Base-by-base conservation (phyloP, 1,140 invertebrate genomes). In the Lordiphosa mommai region DNA sequence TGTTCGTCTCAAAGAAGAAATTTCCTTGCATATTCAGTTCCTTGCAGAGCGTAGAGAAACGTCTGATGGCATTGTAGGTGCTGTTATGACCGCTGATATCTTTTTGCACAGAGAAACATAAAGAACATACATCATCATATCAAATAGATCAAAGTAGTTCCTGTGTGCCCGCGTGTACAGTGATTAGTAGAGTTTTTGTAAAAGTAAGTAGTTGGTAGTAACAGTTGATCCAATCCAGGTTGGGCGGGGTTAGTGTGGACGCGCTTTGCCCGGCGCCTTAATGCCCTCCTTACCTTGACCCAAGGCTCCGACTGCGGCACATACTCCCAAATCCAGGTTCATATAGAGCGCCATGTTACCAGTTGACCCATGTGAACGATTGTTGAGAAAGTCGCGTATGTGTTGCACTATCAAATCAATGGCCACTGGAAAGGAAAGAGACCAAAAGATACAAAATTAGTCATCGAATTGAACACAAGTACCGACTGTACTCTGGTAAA, bases 361-460 rank as follows among this genome's bases (percentile, higher is more conserved):
- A 9, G 86, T 77, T 2, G 86, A 88, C 5, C 82, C 82, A 30
- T 67, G 70, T 5, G 86, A 79, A 12, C 92, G 90, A 69, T 92
- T 92, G 70, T 90, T 92, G 59, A 94, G 87, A 69, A 94, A 92
- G 90, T 98, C 96, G 85, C 94, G 92, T 77, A 98, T 97, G 89
- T 97, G 96, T 89, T 98, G 96, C 3, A 98, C 96, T 77, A 98
- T 97, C 74, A 98, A 90, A 80, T 97, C 96, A 86, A 98, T 97
- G 38, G 97, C 97, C 87, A 98, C 97, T 96, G 92, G 38, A 92
- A 92, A 63, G 52, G 44, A 80, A 9, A 57, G 48, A 56, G 48
- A 5, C 23, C 4, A 37, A 48, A 4, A 13, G 13, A 30, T 30
- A 14, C 23, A 10, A 27, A 3, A 34, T 27, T 32, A 33, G 36